Conservation (phyloP, 2,888 invertebrate species). For the Apamea crenata region DNA sequence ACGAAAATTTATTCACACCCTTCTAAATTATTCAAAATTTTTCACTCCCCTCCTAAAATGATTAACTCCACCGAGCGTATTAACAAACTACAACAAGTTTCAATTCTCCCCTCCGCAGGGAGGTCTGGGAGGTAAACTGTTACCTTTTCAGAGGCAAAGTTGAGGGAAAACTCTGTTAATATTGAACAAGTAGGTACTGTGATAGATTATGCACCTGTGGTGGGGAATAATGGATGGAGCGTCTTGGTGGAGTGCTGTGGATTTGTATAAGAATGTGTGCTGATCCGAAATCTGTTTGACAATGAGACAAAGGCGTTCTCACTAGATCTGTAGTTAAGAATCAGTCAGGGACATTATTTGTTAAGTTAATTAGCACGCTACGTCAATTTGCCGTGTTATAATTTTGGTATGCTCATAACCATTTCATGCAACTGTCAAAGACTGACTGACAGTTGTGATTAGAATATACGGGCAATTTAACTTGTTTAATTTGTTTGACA, state of each 20-base stretch:
- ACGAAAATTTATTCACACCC: slow-evolving; percentile 14
- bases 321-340: not conserved
- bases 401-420: not conserved
- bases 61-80: slow-evolving; percentile 41
- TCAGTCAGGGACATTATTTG: no score
- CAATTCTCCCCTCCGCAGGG: slow-evolving; percentile 51
- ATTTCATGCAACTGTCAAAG: not conserved
- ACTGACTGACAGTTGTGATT: not conserved
- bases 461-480: not conserved
- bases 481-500: no score
- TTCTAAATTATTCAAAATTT: slow-evolving; percentile 29
- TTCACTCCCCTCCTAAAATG: slow-evolving; percentile 38
- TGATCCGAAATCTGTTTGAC: not conserved
- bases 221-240: slow-evolving; percentile 43
- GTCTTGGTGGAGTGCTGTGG: not conserved
- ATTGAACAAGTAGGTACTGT: slow-evolving; percentile 52
- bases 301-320: slow-evolving; percentile 5
- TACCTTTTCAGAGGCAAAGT: slow-evolving; percentile 59
- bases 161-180: slow-evolving; percentile 60
- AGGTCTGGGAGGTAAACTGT: slow-evolving; percentile 45
- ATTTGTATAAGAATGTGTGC: slow-evolving; percentile 2
- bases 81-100: slow-evolving; percentile 63
- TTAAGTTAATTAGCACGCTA: not conserved
- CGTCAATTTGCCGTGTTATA: not conserved
- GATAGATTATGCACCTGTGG: slow-evolving; percentile 62